These are phyloP conservation scores for Psammodynastes pulverulentus DNA, from an alignment of 2,113 vertebrate genomes.

Conservation along the genomic window DNA sequence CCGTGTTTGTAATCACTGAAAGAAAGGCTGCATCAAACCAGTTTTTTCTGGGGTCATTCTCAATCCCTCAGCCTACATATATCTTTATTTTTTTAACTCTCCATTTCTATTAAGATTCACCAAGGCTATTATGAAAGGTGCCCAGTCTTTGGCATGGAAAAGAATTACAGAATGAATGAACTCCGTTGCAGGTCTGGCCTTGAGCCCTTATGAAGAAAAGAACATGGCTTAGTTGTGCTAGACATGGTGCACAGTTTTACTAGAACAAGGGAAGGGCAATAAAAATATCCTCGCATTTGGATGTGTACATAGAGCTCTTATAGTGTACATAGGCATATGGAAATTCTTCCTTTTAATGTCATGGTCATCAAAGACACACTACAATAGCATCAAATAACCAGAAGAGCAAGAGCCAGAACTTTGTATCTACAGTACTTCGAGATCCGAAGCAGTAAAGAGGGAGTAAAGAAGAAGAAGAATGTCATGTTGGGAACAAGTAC, in stretches of 20 bases:
- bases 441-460: not conserved
- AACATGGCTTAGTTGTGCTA: not conserved
- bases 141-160: not conserved
- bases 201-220: constrained; percentile 1
- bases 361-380: not conserved
- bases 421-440: not conserved
- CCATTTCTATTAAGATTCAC: not conserved
- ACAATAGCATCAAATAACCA: not conserved
- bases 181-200: constrained; percentile 12
- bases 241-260: not conserved
- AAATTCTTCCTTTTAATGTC: not conserved
- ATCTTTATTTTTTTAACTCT: not conserved
- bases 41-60: not conserved
- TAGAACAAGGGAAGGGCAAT: not conserved
- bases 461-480: not conserved
- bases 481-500: not conserved
- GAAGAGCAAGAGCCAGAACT: not conserved
- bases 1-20: not conserved
- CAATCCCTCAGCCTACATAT: not conserved
- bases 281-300: not conserved
- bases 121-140: constrained; percentile 1
- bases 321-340: not conserved
- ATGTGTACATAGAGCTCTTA: not conserved
- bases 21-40: not conserved
- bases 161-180: constrained; percentile 10